These are phyloP conservation scores for Chaetodon trifascialis DNA, from an alignment of 2,113 vertebrate genomes.

Conservation along the genomic window DNA sequence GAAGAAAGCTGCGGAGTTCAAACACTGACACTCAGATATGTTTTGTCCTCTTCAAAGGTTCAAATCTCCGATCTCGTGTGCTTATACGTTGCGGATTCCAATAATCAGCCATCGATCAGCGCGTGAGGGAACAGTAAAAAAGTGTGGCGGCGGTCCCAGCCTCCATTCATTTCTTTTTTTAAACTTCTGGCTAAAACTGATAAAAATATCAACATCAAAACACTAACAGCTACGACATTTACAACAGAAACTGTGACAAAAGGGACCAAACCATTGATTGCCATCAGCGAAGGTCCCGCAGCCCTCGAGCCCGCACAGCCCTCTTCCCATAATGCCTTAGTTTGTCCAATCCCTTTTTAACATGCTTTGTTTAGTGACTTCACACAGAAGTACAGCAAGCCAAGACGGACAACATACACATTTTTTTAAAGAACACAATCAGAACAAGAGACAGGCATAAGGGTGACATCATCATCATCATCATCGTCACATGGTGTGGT, in stretches of 20 bases:
- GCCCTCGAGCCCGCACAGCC: slow-evolving; percentile 38
- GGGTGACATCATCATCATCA: slow-evolving; percentile 55
- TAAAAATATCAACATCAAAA: slow-evolving; percentile 76
- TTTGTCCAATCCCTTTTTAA: slow-evolving; percentile 42
- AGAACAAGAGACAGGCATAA: slow-evolving; percentile 68
- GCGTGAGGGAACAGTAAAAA: slow-evolving; percentile 27
- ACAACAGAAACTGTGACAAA: slow-evolving; percentile 72
- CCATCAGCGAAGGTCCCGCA: slow-evolving; percentile 62
- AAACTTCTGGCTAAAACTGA: slow-evolving; percentile 54
- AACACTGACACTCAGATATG: slow-evolving; percentile 60
- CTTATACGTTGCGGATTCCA: slow-evolving; percentile 41
- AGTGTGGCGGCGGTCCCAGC: slow-evolving; percentile 22
- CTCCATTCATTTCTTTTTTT: slow-evolving; percentile 40
- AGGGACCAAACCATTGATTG: slow-evolving; percentile 69
- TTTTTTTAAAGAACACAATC: slow-evolving; percentile 60
- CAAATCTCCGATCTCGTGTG: slow-evolving; percentile 50
- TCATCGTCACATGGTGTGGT: slow-evolving; percentile 33
- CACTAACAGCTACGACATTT: slow-evolving; percentile 71
- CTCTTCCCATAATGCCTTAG: slow-evolving; percentile 31
- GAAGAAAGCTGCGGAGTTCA: slow-evolving; percentile 41
- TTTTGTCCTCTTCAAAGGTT: slow-evolving; percentile 64
- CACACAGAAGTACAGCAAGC: slow-evolving; percentile 76
- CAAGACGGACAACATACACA: slow-evolving; percentile 69
- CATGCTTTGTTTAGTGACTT: slow-evolving; percentile 73
- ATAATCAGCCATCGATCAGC: slow-evolving; percentile 28